A percentile compares a stretch with the other conserved stretches of the same genome.
These are phyloP conservation scores for Micropterix aruncella DNA, from an alignment of 2,888 invertebrate species.

Conservation along the genomic window DNA sequence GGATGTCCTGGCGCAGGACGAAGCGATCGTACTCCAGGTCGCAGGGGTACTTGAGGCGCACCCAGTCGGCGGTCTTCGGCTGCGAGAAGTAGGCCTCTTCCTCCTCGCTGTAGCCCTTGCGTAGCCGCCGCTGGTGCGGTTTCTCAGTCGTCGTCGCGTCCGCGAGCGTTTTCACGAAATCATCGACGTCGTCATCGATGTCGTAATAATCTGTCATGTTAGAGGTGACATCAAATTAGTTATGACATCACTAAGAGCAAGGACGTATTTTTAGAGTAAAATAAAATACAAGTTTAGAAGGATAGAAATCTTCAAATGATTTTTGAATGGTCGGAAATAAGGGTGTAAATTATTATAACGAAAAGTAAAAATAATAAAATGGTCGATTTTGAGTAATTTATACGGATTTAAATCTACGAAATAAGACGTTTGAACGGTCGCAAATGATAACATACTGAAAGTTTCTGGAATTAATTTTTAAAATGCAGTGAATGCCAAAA, in stretches of 20 bases:
- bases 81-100: slow-evolving; percentile 24
- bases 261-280: too few species aligned
- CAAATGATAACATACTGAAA: too few species aligned
- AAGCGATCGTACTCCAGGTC: slow-evolving; percentile 60
- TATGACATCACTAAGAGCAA: too few species aligned
- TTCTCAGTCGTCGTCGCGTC: slow-evolving; percentile 18
- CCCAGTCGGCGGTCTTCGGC: slow-evolving; percentile 18
- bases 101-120: slow-evolving; percentile 22
- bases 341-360: too few species aligned
- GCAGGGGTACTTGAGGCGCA: slow-evolving; percentile 41
- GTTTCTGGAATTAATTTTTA: too few species aligned
- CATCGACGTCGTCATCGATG: slow-evolving; percentile 11
- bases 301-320: neutral
- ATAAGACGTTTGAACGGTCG: too few species aligned
- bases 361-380: too few species aligned
- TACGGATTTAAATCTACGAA: too few species aligned
- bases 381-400: too few species aligned
- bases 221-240: neutral
- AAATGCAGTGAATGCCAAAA: too few species aligned
- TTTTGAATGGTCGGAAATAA: too few species aligned
- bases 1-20: slow-evolving; percentile 45
- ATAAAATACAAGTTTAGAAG: too few species aligned
- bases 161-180: slow-evolving; percentile 13
- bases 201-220: slow-evolving; percentile 4
- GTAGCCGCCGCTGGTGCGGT: slow-evolving; percentile 14